Evolutionary conservation across 2,797 vertebrate species (phyloP), one percentile per base, ranked within the genome.

Genomic region (Phrynocephalus forsythii): DNA sequence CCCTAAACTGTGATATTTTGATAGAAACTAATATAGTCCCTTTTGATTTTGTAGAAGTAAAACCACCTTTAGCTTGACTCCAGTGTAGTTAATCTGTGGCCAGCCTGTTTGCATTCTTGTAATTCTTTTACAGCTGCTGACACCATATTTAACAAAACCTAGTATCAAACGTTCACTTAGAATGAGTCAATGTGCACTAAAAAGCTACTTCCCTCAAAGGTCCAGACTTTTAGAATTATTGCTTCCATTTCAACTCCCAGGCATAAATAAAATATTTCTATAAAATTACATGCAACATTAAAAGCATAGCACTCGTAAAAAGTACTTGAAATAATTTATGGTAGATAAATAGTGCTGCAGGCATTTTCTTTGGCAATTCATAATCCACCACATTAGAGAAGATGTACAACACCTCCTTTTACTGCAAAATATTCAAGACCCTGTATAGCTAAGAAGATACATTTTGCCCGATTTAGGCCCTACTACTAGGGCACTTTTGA

Each of bases 251-350:
- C 73, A 92, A 91, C 73, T 60, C 87, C 85, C 79, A 92, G 82
- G 63, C 92, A 95, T 87, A 95, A 94, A 90, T 90, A 91, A 60
- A 94, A 90, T 87, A 92, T 91, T 94, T 87, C 82, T 92, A 92
- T 89, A 87, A 95, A 94, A 92, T 86, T 66, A 18, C 76, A 93
- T 20, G 16, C 80, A 90, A 91, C 94, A 87, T 95, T 93, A 93
- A 91, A 95, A 89, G 75, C 92, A 79, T 84, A 88, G 83, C 83
- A 86, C 38, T 88, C 88, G 86, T 87, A 94, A 93, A 86, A 76
- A 75, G 30, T 0, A 18, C 88, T 94, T 93, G 92, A 94, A 94
- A 94, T 93, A 93, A 95, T 95, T 95, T 94, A 95, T 66, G 78
- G 82, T 86, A 90, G 90, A 94, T 94, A 95, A 96, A 95, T 73